Evolutionary conservation across 2,888 invertebrate genomes (phyloP), one percentile per base, ranked within the genome.

Genomic region (Dyspetes luteomarginatus): DNA sequence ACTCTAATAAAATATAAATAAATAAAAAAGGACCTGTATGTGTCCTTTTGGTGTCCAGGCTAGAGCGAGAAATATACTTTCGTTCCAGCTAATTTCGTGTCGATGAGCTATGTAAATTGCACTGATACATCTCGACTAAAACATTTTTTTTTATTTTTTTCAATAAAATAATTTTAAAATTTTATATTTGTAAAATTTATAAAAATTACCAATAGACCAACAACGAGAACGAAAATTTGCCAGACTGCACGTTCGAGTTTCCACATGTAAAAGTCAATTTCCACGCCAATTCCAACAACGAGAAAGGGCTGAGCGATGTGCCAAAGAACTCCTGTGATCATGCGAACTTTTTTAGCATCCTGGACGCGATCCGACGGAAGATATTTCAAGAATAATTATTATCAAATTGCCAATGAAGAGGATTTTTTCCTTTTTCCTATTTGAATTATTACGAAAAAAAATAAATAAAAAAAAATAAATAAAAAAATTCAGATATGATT

Each of bases 281-380:
- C 96, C 83, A 95, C 94, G 24, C 96, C 96, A 87, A 96, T 96
- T 64, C 96, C 93, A 41, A 95, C 95, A 90, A 96, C 96, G 24
- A 96, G 93, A 81, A 96, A 93, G 2, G 96, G 96, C 88, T 96
- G 95, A 84, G 95, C 93, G 78, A 96, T 93, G 86, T 94, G 93
- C 96, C 96, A 96, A 67, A 95, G 82, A 45, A 94, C 89, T 67
- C 93, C 93, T 69, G 95, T 93, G 41, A 93, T 93, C 45, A 92
- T 91, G 24, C 93, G 92, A 9, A 95, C 93, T n/a, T 12, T 69
- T 36, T 48, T 71, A 3, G 69, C 64, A 17, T 77, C 75, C 82
- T 72, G 24, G 50, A 24, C 52, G 15, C 7, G 7, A 52, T 12
- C 7, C 24, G 7, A 50, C 50, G 50, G 17, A 5, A 50, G 50